These are phyloP conservation scores for Sebastes taczanowskii DNA, from an alignment of 2,797 vertebrate species.

Conservation along the genomic window DNA sequence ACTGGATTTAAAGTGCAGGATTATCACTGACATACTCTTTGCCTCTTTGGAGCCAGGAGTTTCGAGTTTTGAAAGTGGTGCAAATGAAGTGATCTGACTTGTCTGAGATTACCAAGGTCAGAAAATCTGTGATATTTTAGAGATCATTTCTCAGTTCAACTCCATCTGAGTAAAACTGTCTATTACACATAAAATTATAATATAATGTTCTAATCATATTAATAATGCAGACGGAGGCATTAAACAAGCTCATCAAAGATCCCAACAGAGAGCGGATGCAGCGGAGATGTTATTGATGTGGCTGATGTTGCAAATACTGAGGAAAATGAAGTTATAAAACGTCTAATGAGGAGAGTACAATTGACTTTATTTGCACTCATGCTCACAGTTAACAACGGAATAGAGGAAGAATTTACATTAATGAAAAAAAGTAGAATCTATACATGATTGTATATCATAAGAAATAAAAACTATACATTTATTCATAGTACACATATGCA, in stretches of 20 bases:
- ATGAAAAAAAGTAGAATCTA: no score
- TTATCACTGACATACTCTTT: conserved; percentile 1
- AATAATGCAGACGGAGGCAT: not conserved
- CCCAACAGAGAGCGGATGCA: not conserved
- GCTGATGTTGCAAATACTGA: not conserved
- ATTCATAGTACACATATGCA: no score
- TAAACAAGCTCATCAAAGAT: not conserved
- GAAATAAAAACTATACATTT: no score
- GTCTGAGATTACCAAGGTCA: not conserved
- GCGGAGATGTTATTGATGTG: not conserved
- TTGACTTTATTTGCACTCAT: no score
- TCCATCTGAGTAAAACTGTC: not conserved
- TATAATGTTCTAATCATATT: no score
- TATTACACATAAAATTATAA: not conserved
- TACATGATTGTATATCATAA: no score
- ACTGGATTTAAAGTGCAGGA: not conserved
- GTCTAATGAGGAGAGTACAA: not conserved
- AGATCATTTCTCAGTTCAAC: not conserved
- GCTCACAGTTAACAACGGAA: no score
- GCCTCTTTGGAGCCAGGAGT: not conserved
- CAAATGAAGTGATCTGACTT: not conserved
- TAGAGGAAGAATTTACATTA: no score
- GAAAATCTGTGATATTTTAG: not conserved
- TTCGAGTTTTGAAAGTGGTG: not conserved
- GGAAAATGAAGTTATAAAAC: not conserved